Evolutionary conservation across 2,797 vertebrate genomes (phyloP).

Genomic region (Anabas testudineus): DNA sequence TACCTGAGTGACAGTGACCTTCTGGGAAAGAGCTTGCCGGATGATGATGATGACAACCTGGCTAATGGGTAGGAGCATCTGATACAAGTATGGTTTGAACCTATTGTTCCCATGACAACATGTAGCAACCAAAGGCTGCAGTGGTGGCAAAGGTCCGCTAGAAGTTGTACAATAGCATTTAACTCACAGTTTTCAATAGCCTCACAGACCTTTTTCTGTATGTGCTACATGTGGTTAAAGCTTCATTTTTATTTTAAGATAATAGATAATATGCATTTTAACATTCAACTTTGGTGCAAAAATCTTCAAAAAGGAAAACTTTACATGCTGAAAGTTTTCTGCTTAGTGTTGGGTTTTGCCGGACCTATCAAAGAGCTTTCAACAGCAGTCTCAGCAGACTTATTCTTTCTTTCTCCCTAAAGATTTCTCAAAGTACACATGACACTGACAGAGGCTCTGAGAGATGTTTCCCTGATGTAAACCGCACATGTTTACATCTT

Average conservation of each 20-base stretch:
- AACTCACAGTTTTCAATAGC: background rate
- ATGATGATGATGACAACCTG: slow-evolving; percentile 94
- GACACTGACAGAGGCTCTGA: slow-evolving; percentile 17
- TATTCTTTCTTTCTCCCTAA: slow-evolving; percentile 20
- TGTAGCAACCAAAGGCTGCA: background rate
- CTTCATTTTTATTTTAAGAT: background rate
- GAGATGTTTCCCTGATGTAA: slow-evolving; percentile 1
- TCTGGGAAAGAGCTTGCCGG: slow-evolving; percentile 91
- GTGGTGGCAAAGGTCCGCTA: slow-evolving; percentile 37
- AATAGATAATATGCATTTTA: background rate
- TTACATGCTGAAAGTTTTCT: slow-evolving; percentile 25
- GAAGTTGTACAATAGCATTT: slow-evolving; percentile 11
- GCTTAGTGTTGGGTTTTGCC: slow-evolving; percentile 25
- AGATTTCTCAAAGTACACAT: slow-evolving; percentile 39
- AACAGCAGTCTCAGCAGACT: slow-evolving; percentile 43
- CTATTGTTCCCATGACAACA: slow-evolving; percentile 39
- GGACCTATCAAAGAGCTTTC: slow-evolving; percentile 45
- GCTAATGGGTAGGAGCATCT: slow-evolving; percentile 90
- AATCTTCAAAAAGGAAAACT: background rate
- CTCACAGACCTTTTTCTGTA: background rate
- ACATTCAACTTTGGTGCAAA: background rate
- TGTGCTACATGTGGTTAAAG: background rate
- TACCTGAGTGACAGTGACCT: slow-evolving; percentile 96
- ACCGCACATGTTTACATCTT: background rate
- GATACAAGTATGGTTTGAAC: slow-evolving; percentile 10